Base-by-base conservation (phyloP, 2,797 vertebrate species). In the Pipistrellus pygmaeus region DNA sequence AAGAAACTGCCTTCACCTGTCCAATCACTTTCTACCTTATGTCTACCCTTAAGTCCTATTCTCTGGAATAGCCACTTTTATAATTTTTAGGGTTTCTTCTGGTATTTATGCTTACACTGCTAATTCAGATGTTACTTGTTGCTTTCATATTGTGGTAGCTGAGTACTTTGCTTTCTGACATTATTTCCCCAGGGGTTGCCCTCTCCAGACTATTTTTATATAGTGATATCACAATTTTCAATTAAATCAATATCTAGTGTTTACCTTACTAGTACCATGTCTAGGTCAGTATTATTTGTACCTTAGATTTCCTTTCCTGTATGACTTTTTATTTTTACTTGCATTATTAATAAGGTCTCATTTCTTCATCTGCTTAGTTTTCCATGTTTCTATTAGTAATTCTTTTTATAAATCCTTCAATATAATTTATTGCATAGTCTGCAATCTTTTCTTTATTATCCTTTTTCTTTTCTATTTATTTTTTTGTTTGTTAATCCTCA, bases 331-430 rank as follows among this genome's bases (percentile, higher is more conserved):
- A 27, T 27, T 73, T 84, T 88, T 77, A 23, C n/a, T 57, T 48
- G 21, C 64, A 17, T 85, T 60, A 71, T 85, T 62, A 80, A 60
- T 32, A 53, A 90, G 81, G 35, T 15, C 30, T 82, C 14, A 80
- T 27, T 94, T 94, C 64, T 75, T 53, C 14, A 73, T 69, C 60
- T 53, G 30, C 53, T 30, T 60, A 11, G 11, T 77, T 91, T 57
- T 76, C 64, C 57, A 2, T 80, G 18, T 91, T 51, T 91, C 72
- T 76, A 6, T 92, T 72, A 66, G 41, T 88, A 68, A 69, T 89
- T 2, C 17, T 75, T 81, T 88, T 88, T 69, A 23, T 44, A 85
- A 86, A 41, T 23, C 8, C 41, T 89, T 66, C 35, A 25, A 68
- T 75, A 60, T 30, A 64, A 75, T 93, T 71, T 91, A 32, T 15